Evolutionary conservation across 2,113 vertebrate species (phyloP).

Genomic region (Oenanthe oenanthe): DNA sequence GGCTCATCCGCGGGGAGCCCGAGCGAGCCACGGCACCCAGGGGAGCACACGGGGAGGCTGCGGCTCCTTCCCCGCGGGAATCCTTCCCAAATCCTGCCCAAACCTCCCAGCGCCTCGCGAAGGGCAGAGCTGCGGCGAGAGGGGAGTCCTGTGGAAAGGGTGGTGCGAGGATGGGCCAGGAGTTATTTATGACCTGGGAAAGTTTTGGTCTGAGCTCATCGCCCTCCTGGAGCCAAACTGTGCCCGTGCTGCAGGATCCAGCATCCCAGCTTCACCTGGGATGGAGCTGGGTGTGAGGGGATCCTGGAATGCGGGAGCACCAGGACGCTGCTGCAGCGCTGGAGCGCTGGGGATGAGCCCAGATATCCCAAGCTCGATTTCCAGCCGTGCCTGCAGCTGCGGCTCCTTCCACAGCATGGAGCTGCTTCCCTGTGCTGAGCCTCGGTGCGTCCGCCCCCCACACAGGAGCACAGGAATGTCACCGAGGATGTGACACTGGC

Average conservation of each 20-base stretch:
- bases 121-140: neutral
- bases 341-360: rapidly evolving
- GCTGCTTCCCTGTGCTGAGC: neutral
- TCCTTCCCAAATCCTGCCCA: neutral
- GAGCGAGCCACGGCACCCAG: neutral
- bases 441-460: neutral
- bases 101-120: rapidly evolving
- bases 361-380: rapidly evolving
- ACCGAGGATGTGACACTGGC: rapidly evolving
- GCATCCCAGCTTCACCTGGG: rapidly evolving
- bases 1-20: neutral
- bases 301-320: rapidly evolving
- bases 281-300: neutral
- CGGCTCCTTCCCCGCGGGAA: neutral
- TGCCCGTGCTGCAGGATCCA: neutral
- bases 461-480: neutral
- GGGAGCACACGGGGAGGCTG: neutral
- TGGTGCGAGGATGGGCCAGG: neutral
- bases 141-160: neutral
- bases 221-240: neutral
- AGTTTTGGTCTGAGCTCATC: rapidly evolving
- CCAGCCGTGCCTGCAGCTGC: neutral
- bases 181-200: rapidly evolving
- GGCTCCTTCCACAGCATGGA: rapidly evolving
- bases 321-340: neutral